Percentiles rank a stretch among this genome's conserved stretches.
Conservation (phyloP, 2,797 vertebrate genomes). For the Heteromormyrus szaboi region DNA sequence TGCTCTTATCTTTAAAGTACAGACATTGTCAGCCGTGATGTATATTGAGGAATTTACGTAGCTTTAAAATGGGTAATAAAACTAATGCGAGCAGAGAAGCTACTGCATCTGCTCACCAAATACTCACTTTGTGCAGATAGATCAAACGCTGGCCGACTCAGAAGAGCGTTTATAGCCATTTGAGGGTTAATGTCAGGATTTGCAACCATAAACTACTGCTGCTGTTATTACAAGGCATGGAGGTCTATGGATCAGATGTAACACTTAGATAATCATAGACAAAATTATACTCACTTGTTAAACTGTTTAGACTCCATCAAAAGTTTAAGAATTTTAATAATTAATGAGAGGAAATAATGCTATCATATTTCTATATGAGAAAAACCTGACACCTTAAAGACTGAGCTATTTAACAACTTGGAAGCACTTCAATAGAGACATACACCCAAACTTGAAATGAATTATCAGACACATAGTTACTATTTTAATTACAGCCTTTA, state of each 20-base stretch:
- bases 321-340: slow-evolving; percentile 4
- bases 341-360: not conserved
- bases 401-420: not conserved
- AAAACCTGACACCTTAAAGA: not conserved
- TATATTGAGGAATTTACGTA: not conserved
- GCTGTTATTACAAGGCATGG: not conserved
- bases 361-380: not conserved
- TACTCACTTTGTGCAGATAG: not conserved
- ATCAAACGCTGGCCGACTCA: not conserved
- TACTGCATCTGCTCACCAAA: slow-evolving; percentile 1
- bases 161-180: not conserved
- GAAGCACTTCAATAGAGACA: not conserved
- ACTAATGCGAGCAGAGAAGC: not conserved
- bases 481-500: not conserved
- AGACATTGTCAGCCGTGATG: not conserved
- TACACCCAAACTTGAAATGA: not conserved
- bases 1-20: not conserved
- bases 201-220: not conserved
- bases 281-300: not conserved
- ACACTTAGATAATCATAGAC: not conserved
- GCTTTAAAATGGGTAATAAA: slow-evolving; percentile 3
- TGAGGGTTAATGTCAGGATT: not conserved
- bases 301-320: not conserved
- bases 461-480: not conserved
- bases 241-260: not conserved